Conservation (phyloP, 2,888 invertebrate genomes). For the Drosophila mettleri region DNA sequence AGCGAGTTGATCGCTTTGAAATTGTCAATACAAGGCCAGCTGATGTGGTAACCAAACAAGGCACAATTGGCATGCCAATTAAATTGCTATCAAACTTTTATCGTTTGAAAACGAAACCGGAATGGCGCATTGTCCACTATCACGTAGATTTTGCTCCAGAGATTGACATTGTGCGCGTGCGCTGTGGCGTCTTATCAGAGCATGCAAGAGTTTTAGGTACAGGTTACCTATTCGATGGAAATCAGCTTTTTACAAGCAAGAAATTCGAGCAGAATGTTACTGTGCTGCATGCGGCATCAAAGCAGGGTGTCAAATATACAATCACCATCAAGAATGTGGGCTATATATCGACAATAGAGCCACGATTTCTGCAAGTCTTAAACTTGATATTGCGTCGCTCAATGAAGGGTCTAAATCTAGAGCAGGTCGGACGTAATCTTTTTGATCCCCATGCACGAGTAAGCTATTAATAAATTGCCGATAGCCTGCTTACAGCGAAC, state of each 20-base stretch:
- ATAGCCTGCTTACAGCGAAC: neutral
- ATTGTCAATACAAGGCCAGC: slow-evolving; percentile 81
- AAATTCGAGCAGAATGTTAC: slow-evolving; percentile 86
- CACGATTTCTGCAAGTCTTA: slow-evolving; percentile 90
- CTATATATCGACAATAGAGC: slow-evolving; percentile 88
- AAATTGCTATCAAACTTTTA: slow-evolving; percentile 89
- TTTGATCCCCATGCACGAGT: slow-evolving; percentile 90
- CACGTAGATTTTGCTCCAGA: slow-evolving; percentile 90
- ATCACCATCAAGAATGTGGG: slow-evolving; percentile 88
- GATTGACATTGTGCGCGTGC: slow-evolving; percentile 88
- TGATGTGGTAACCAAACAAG: slow-evolving; percentile 83
- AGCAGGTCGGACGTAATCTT: slow-evolving; percentile 90
- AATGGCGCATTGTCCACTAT: slow-evolving; percentile 91
- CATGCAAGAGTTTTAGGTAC: slow-evolving; percentile 86
- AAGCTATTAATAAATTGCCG: slow-evolving; percentile 30
- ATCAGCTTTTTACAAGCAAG: slow-evolving; percentile 88
- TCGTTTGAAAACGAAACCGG: slow-evolving; percentile 87
- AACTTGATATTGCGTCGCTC: slow-evolving; percentile 90
- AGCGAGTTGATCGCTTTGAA: slow-evolving; percentile 60
- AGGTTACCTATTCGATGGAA: slow-evolving; percentile 92
- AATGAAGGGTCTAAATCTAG: slow-evolving; percentile 87
- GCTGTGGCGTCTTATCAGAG: slow-evolving; percentile 87
- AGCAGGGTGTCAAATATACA: slow-evolving; percentile 85
- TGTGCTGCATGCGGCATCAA: slow-evolving; percentile 87
- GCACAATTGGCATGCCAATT: slow-evolving; percentile 86